These are phyloP conservation scores for Ichneumoninae sp. DNA, from an alignment of 2,888 invertebrate species.

Conservation along the genomic window DNA sequence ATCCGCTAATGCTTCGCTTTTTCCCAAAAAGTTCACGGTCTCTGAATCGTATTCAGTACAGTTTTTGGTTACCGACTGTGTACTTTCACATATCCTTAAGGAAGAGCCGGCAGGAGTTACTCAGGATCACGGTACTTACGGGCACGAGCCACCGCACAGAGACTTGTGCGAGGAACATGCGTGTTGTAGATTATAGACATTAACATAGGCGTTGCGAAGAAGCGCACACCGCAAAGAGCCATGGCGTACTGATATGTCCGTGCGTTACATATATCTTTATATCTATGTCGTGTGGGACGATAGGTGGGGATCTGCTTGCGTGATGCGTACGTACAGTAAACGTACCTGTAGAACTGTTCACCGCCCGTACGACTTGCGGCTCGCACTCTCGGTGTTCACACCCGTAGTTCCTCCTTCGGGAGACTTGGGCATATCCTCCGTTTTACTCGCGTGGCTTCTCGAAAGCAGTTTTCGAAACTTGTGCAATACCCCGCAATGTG, in stretches of 20 bases:
- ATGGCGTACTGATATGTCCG: neutral
- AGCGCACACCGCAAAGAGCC: conserved; percentile 11
- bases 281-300: neutral
- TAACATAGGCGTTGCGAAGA: conserved; percentile 17
- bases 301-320: neutral
- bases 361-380: conserved; percentile 43
- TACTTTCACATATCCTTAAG: neutral
- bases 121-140: conserved; percentile 27
- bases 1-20: too few species aligned
- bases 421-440: conserved; percentile 64
- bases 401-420: conserved; percentile 80
- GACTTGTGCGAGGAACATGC: conserved; percentile 5
- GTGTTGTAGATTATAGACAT: conserved; percentile 25
- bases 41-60: too few species aligned
- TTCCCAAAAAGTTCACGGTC: too few species aligned
- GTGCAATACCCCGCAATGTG: conserved; percentile 69
- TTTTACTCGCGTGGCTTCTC: conserved; percentile 43
- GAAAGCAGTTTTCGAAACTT: conserved; percentile 81
- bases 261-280: neutral
- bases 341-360: conserved; percentile 37
- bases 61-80: too few species aligned
- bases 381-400: conserved; percentile 74
- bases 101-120: neutral
- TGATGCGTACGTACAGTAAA: conserved; percentile 31
- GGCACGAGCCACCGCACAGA: conserved; percentile 43